These are phyloP conservation scores for Melieria omissa DNA, from an alignment of 2,888 invertebrate species.

Conservation along the genomic window DNA sequence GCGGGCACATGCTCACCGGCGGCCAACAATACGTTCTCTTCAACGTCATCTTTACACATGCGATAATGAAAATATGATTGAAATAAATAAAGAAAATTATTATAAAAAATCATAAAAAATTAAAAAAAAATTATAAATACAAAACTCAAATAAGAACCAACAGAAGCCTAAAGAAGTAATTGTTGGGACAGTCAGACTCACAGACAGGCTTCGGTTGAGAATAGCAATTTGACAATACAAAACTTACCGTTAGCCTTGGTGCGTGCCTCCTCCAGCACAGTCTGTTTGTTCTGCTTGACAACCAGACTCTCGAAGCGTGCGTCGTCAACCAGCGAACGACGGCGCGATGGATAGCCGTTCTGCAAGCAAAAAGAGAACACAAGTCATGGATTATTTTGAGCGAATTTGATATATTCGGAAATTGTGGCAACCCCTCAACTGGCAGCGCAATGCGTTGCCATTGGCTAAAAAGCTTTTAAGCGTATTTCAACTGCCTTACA, in stretches of 20 bases:
- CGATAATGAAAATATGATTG: background rate
- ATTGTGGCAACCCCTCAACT: background rate
- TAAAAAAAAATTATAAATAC: slow-evolving; percentile 26
- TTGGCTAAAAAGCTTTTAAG: slow-evolving; percentile 39
- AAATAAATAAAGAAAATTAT: slow-evolving; percentile 44
- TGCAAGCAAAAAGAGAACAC: slow-evolving; percentile 68
- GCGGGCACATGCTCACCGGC: slow-evolving; percentile 69
- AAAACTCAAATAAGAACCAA: slow-evolving; percentile 18
- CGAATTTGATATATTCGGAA: background rate
- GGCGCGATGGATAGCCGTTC: slow-evolving; percentile 97
- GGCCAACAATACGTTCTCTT: no score
- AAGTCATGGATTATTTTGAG: no score
- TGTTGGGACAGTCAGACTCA: no score
- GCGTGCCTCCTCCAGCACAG: slow-evolving; percentile 90
- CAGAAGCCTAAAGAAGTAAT: background rate
- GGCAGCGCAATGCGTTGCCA: slow-evolving; percentile 34
- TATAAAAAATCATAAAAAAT: slow-evolving; percentile 39
- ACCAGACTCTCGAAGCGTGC: slow-evolving; percentile 97
- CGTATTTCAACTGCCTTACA: slow-evolving; percentile 19
- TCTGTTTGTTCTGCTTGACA: slow-evolving; percentile 94
- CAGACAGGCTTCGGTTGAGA: background rate
- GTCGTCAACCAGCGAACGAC: slow-evolving; percentile 96
- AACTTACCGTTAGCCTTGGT: slow-evolving; percentile 86
- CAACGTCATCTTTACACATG: no score
- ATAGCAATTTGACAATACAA: background rate